Conservation (phyloP, 2,797 vertebrate genomes). For the Pristis pectinata region DNA sequence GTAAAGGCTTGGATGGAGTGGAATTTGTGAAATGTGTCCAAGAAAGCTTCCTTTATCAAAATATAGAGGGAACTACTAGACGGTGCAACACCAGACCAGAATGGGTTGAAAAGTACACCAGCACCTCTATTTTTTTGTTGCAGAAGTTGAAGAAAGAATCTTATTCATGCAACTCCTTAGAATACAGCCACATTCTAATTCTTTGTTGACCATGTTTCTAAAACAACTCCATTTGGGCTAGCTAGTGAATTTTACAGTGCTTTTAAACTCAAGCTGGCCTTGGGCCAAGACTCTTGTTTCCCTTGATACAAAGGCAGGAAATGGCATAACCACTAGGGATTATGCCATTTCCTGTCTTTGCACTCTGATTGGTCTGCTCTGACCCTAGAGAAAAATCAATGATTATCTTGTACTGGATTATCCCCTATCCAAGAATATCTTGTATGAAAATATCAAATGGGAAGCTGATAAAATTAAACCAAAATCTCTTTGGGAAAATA, state of each 20-base stretch:
- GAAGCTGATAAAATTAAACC: not conserved
- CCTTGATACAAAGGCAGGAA: not conserved
- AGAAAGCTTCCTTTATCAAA: too few species aligned
- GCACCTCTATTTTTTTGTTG: not conserved
- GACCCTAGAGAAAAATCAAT: not conserved
- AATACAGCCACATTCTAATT: not conserved
- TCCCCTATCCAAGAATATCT: not conserved
- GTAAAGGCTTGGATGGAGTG: too few species aligned
- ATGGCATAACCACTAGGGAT: not conserved
- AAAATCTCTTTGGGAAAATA: too few species aligned
- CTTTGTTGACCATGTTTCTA: not conserved
- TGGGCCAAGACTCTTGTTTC: not conserved
- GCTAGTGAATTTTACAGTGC: not conserved
- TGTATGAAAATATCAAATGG: not conserved
- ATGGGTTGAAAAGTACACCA: not conserved
- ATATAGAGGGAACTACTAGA: too few species aligned
- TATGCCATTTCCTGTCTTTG: not conserved
- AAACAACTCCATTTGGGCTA: not conserved
- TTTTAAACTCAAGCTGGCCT: not conserved
- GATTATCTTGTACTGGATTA: not conserved
- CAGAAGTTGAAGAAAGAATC: not conserved
- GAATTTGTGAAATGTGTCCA: too few species aligned
- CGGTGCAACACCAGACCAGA: too few species aligned
- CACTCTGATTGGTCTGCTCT: not conserved
- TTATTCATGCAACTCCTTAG: not conserved